Evolutionary conservation across 2,888 invertebrate species (phyloP), one percentile per base, ranked within the genome.

Genomic region (Erebia palarica): DNA sequence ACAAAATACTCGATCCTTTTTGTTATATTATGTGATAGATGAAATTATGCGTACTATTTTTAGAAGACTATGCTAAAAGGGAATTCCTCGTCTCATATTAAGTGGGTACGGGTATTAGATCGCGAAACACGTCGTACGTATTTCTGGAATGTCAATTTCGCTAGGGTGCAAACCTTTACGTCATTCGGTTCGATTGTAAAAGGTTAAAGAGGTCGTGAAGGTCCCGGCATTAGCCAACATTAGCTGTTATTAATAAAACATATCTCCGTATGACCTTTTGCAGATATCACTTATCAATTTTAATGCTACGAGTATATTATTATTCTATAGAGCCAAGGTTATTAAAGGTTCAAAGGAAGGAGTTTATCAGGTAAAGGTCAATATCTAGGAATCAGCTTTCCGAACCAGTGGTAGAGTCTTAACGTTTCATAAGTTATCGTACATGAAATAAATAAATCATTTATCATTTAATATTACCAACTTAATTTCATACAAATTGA

Each of bases 181-280:
- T 44, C 61, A 44, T 18, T 61, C 47, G 44, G 44, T 61, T 61
- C 61, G 61, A 61, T 44, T 61, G 44, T 61, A 61, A 61, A 61
- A 47, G 61, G 44, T 47, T 44, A 16, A 36, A 2, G 58, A 59
- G 58, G 44, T 61, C 44, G 61, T 61, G 18, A 61, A 61, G 44
- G 61, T 11, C 44, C 44, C 18, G 42, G 16, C 16, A 16, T 61
- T 44, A 61, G 44, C 42, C n/a, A 9, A 16, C 3, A 60, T 60
- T 42, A 16, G 16, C 44, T 44, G 44, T 47, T 44, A 18, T 44
- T 61, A 18, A 61, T 18, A 36, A 61, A 61, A 61, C 11, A 47
- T 44, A 47, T 44, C 5, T 13, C 11, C 61, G 13, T 11, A 1
- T 61, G 44, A 61, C 44, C 16, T 61, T 44, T 61, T 13, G 42